Base-by-base conservation (phyloP, 64 coral and sea anemone genomes). In the Orbicella faveolata region DNA sequence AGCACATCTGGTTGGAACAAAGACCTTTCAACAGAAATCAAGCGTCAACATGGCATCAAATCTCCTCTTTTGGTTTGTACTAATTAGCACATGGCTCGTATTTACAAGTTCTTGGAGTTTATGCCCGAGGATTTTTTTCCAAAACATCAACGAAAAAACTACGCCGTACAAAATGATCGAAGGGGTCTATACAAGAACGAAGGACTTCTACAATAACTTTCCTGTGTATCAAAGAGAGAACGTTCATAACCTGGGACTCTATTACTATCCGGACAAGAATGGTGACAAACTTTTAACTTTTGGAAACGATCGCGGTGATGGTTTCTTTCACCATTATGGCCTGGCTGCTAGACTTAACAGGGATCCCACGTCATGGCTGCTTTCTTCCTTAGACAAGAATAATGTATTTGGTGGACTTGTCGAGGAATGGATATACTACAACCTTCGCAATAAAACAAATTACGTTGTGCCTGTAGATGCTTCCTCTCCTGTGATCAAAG, bases 131-230 rank as follows among this genome's bases (percentile, higher is more conserved):
- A 96, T 96, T 36, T 96, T 96, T 62, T 96, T 96, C 19, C 91
- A 96, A 88, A 90, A 93, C 34, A 64, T 96, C 3, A 62, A 96
- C 39, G 88, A 93, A 19, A 39, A 34, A 26, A 79, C 78, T 1
- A 90, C 89, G 21, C 94, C 94, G 0, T 96, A 93, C 83, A 96
- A 96, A 54, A 16, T 96, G 0, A 73, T 96, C 30, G 94, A 96
- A 75, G 94, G 94, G 13, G 91, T 96, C 15, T 96, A 86, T 77
- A 44, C 82, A 5, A 96, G 93, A 63, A 75, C 93, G 86, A 75
- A 34, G 0, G 76, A 90, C 55, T 90, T 2, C 44, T 67, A 96
- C 76, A 90, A 88, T 17, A 81, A 81, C 7, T 96, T 96, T 44
- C 94, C 94, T 10, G 88, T 96, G 23, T 96, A 96, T 52, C 63